A percentile compares a stretch with the other conserved stretches of the same genome.
Evolutionary conservation across 2,888 invertebrate species (phyloP).

Genomic region (Palloptera scutellata): DNA sequence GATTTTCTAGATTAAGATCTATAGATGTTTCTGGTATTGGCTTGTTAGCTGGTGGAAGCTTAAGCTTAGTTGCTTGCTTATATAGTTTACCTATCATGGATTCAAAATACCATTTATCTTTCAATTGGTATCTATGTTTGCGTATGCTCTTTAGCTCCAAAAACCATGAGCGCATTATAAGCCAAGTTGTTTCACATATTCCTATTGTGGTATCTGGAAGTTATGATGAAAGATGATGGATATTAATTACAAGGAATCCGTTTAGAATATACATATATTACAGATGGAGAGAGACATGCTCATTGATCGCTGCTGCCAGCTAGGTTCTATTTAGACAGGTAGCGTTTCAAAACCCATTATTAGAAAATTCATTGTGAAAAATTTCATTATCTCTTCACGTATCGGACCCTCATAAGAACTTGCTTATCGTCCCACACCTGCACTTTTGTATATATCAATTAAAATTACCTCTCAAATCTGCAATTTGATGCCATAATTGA

Average conservation of each 20-base stretch:
- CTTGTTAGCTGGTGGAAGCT: background rate
- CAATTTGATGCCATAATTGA: slow-evolving; percentile 42
- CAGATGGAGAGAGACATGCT: no score
- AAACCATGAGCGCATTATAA: slow-evolving; percentile 52
- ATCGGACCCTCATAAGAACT: no score
- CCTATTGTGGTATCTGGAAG: slow-evolving; percentile 37
- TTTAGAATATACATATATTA: no score
- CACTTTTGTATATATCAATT: no score
- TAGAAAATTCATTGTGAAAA: background rate
- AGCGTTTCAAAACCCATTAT: no score
- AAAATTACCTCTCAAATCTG: slow-evolving; percentile 19
- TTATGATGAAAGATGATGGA: background rate
- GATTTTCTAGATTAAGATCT: slow-evolving; percentile 20
- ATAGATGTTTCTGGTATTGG: slow-evolving; percentile 4
- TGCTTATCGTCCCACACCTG: no score
- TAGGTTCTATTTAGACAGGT: no score
- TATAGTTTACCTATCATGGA: slow-evolving; percentile 46
- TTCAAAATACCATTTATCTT: slow-evolving; percentile 60
- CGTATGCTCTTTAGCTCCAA: slow-evolving; percentile 51
- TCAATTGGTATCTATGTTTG: slow-evolving; percentile 48
- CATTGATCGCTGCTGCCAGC: no score
- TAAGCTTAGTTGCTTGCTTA: slow-evolving; percentile 20
- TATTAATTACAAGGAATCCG: no score
- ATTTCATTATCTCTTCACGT: no score
- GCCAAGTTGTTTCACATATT: slow-evolving; percentile 59